Evolutionary conservation across 2,797 vertebrate genomes (phyloP).

Genomic region (Sylvilagus floridanus): DNA sequence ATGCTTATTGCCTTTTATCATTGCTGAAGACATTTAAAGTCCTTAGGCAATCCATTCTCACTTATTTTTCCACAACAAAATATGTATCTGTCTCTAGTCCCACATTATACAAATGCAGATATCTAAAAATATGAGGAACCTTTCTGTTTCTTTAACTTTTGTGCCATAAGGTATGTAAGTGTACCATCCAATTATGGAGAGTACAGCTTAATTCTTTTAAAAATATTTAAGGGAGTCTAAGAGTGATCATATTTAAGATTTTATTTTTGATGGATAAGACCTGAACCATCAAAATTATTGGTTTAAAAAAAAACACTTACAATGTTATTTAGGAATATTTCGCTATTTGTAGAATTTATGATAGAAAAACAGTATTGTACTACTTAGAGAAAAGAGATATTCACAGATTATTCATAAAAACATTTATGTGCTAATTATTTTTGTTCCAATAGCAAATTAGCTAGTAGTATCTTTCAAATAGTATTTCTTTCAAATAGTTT

Average conservation of each 20-base stretch:
- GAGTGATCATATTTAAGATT: not conserved
- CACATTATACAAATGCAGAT: not conserved
- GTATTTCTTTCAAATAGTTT: not conserved
- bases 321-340: not conserved
- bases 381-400: not conserved
- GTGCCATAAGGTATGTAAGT: not conserved
- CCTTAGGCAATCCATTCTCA: not conserved
- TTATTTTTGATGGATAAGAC: conserved; percentile 13
- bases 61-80: conserved; percentile 27
- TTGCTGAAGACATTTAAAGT: conserved; percentile 56
- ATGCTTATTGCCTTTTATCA: conserved; percentile 44
- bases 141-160: conserved; percentile 33
- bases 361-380: not conserved
- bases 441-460: not conserved
- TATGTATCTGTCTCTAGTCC: not conserved
- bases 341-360: not conserved
- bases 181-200: not conserved
- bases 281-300: conserved; percentile 15
- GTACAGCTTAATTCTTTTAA: not conserved
- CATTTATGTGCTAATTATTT: not conserved
- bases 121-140: not conserved
- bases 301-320: not conserved
- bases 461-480: no score
- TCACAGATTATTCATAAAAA: conserved; percentile 9
- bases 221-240: not conserved